Conservation (phyloP, 2,888 invertebrate species). For the Volucella inflata region DNA sequence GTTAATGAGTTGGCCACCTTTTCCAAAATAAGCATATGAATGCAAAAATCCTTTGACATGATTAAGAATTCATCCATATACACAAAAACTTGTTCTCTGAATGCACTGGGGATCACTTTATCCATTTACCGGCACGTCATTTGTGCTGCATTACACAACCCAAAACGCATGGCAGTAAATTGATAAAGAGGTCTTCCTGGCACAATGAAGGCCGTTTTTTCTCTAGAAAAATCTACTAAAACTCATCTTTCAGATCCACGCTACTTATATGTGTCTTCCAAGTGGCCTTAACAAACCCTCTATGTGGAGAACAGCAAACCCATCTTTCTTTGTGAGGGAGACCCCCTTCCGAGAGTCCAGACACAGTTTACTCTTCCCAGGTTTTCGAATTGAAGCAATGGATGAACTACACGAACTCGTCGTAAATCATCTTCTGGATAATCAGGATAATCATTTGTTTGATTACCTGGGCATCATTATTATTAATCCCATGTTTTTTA, state of each 20-base stretch:
- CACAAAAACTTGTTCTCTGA: slow-evolving; percentile 58
- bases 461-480: slow-evolving; percentile 56
- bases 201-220: slow-evolving; percentile 57
- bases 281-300: slow-evolving; percentile 77
- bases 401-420: slow-evolving; percentile 72
- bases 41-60: slow-evolving; percentile 55
- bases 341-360: slow-evolving; percentile 51
- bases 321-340: slow-evolving; percentile 40
- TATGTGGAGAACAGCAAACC: slow-evolving; percentile 55
- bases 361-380: slow-evolving; percentile 59
- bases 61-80: slow-evolving; percentile 68
- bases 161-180: no score
- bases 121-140: slow-evolving; percentile 60
- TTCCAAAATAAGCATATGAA: slow-evolving; percentile 54
- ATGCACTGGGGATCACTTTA: slow-evolving; percentile 43
- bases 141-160: slow-evolving; percentile 68
- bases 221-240: no score
- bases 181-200: slow-evolving; percentile 62
- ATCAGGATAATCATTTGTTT: slow-evolving; percentile 71
- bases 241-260: no score
- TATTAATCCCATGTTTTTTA: slow-evolving; percentile 62
- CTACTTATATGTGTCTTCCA: no score
- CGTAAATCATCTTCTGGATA: slow-evolving; percentile 67
- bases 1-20: slow-evolving; percentile 44
- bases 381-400: slow-evolving; percentile 47